Evolutionary conservation across 2,797 vertebrate species (phyloP), one percentile per base, ranked within the genome.

Genomic region (Arnoldichthys spilopterus): DNA sequence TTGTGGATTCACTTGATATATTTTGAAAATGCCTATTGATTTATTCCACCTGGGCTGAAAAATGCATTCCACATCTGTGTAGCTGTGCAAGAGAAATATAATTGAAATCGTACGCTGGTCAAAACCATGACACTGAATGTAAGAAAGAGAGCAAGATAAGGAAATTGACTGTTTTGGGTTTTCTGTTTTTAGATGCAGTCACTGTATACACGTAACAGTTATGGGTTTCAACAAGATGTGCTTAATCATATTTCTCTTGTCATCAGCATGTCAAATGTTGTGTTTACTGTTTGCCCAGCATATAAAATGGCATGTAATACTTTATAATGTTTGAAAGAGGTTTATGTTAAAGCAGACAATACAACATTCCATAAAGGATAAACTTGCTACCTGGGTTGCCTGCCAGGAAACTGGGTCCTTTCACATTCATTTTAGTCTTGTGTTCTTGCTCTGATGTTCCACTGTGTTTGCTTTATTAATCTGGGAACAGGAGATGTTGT

Each of bases 21-120:
- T 83, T 82, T 85, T 83, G 74, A 74, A 90, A 92, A 90, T 81
- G 86, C 85, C 85, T 83, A 86, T 91, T 92, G 92, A 92, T 94
- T 93, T 93, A 91, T 93, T 93, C 91, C 93, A 92, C 91, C 90
- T 93, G 91, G 90, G 90, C 86, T 88, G 83, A 90, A 89, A 87
- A 89, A 86, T 85, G 77, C 93, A 94, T 95, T 95, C 94, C 94
- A 93, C 93, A 92, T 92, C 91, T 91, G 93, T 89, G 83, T 83
- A 89, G 87, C 88, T 87, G 82, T 91, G 90, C 89, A 86, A 91
- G 87, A 90, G 88, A 92, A 92, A 90, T 87, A 93, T 94, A 94
- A 96, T 95, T 94, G 89, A 91, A 95, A 92, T 92, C 91, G 87
- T 89, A 93, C 87, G 91, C 91, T 87, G 88, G 83, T 90, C 66